Conservation (phyloP, 2,113 vertebrate genomes). For the Notechis scutatus region DNA sequence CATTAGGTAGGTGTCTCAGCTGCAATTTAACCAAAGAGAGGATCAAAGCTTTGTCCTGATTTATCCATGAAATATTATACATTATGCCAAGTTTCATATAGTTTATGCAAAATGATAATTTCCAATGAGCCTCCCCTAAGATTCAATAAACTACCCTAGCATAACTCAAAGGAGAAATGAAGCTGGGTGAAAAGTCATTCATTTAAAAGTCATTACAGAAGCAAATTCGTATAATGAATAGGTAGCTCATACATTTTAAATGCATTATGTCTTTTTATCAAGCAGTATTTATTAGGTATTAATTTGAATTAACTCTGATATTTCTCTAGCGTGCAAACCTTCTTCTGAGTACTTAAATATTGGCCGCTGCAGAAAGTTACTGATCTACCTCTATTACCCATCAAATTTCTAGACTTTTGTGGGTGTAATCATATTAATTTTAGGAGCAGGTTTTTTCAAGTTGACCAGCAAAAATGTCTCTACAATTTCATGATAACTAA, state of each 20-base stretch:
- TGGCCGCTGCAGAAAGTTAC: neutral
- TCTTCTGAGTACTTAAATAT: neutral
- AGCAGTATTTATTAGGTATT: neutral
- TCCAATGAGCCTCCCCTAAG: neutral
- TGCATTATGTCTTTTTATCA: neutral
- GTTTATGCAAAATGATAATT: neutral
- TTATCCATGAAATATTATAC: neutral
- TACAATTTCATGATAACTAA: neutral
- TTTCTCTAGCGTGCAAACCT: neutral
- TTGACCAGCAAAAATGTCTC: neutral
- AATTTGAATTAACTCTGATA: neutral
- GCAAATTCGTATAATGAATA: slow-evolving; percentile 3
- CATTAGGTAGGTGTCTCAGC: neutral
- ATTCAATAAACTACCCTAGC: neutral
- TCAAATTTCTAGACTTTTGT: neutral
- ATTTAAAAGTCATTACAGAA: neutral
- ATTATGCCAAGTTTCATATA: neutral
- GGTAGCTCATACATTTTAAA: neutral
- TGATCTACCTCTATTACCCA: neutral
- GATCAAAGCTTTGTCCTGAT: neutral
- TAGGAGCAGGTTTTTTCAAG: neutral
- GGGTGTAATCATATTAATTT: neutral
- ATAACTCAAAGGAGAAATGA: neutral
- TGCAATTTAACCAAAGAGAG: neutral
- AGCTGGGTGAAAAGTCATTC: neutral